Conservation (phyloP, 1,140 invertebrate species). For the Vanessa tameamea region DNA sequence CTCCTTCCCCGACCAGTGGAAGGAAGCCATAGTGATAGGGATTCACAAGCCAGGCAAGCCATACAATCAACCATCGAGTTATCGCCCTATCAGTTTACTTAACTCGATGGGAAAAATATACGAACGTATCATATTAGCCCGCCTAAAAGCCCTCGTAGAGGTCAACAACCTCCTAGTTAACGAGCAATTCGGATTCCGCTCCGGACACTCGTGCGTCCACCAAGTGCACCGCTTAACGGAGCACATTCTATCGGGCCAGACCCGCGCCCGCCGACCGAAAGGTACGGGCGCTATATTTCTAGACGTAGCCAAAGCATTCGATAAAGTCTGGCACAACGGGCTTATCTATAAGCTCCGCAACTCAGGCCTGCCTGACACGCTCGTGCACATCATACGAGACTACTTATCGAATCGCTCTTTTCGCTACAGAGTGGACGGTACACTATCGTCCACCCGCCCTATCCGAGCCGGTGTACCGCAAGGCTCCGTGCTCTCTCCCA, state of each 20-base stretch:
- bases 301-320: background rate
- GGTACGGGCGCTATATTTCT: background rate
- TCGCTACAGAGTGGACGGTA: background rate
- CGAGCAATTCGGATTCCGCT: background rate
- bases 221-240: background rate
- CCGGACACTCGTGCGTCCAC: background rate
- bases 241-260: too few relatives aligned
- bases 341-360: background rate
- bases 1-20: background rate
- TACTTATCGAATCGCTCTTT: constrained; percentile 13
- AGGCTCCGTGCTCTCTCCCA: background rate
- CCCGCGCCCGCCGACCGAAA: too few relatives aligned
- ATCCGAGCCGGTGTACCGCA: background rate
- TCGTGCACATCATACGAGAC: constrained; percentile 10
- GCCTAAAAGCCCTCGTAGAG: background rate
- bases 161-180: background rate
- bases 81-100: background rate
- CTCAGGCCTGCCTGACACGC: background rate
- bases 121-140: background rate
- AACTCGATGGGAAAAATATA: background rate
- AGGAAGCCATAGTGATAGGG: background rate
- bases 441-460: background rate
- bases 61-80: background rate
- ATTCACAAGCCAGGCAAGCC: background rate
- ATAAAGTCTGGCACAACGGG: background rate